Evolutionary conservation across 2,113 vertebrate species (phyloP).

Genomic region (Cyanocitta stelleri): DNA sequence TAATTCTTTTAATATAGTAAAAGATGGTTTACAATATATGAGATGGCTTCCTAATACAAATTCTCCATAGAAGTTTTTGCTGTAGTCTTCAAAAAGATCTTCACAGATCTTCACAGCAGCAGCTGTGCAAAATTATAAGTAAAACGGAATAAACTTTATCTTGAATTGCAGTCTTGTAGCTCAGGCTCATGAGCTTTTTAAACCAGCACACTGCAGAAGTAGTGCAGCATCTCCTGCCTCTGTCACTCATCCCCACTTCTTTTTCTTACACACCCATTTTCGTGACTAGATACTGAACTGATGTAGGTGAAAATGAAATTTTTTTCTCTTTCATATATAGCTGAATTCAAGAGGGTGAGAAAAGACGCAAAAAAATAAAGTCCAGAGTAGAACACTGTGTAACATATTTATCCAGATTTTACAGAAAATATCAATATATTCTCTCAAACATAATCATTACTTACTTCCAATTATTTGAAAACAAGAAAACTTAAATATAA

Average conservation of each 20-base stretch:
- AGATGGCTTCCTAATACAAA: background rate
- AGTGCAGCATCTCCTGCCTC: background rate
- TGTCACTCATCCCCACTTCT: background rate
- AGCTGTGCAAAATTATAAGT: background rate
- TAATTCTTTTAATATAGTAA: background rate
- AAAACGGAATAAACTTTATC: background rate
- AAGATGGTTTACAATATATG: background rate
- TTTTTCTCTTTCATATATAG: background rate
- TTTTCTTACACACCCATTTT: background rate
- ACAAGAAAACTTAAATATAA: background rate
- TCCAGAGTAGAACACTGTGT: background rate
- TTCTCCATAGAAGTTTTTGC: background rate
- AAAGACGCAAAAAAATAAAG: background rate
- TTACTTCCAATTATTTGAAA: background rate
- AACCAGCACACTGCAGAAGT: background rate
- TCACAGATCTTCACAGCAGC: background rate
- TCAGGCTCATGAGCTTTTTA: background rate
- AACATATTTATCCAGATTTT: background rate
- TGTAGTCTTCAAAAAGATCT: background rate
- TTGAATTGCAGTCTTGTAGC: background rate
- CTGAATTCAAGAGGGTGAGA: background rate
- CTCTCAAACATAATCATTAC: background rate
- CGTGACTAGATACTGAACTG: background rate
- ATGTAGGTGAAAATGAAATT: rapidly evolving
- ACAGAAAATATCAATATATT: background rate